Percentiles rank a stretch among this genome's conserved stretches.
Conservation (phyloP, 2,797 vertebrate species). For the Botia almorhae region DNA sequence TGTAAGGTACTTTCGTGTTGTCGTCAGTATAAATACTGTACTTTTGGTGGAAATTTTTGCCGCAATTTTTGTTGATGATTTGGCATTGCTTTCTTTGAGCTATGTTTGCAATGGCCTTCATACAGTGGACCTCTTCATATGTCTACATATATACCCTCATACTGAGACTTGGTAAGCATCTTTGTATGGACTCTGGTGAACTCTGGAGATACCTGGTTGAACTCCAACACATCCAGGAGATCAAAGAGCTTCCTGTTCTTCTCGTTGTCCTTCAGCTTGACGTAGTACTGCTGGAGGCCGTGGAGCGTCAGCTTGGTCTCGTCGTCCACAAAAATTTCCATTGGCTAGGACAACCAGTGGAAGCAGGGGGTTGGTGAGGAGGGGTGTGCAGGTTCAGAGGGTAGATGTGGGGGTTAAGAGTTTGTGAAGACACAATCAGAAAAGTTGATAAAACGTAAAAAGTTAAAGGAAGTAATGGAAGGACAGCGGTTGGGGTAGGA, state of each 20-base stretch:
- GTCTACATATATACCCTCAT: too few relatives aligned
- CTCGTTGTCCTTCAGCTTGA: constrained; percentile 90
- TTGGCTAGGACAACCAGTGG: constrained; percentile 76
- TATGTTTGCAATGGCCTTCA: too few relatives aligned
- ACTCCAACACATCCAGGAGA: constrained; percentile 85
- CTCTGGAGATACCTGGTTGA: constrained; percentile 80
- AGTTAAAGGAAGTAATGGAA: not conserved
- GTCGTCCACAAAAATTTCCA: constrained; percentile 89
- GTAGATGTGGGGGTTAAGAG: constrained; percentile 3
- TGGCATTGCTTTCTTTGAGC: too few relatives aligned
- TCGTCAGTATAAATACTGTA: too few relatives aligned
- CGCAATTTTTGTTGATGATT: too few relatives aligned
- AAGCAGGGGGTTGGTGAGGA: constrained; percentile 55
- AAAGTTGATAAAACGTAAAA: not conserved
- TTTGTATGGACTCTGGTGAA: not conserved
- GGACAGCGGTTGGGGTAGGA: not conserved
- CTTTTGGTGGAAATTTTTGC: too few relatives aligned
- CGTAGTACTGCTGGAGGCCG: constrained; percentile 87
- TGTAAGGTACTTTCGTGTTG: too few relatives aligned
- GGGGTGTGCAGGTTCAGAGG: constrained; percentile 35
- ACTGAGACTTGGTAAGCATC: not conserved
- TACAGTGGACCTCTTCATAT: too few relatives aligned
- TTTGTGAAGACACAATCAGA: constrained; percentile 21
- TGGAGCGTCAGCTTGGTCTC: constrained; percentile 89
- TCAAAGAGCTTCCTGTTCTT: constrained; percentile 89